phyloP scores from a whole-genome alignment of 2,797 vertebrate species.

The Danio jaintianensis region DNA sequence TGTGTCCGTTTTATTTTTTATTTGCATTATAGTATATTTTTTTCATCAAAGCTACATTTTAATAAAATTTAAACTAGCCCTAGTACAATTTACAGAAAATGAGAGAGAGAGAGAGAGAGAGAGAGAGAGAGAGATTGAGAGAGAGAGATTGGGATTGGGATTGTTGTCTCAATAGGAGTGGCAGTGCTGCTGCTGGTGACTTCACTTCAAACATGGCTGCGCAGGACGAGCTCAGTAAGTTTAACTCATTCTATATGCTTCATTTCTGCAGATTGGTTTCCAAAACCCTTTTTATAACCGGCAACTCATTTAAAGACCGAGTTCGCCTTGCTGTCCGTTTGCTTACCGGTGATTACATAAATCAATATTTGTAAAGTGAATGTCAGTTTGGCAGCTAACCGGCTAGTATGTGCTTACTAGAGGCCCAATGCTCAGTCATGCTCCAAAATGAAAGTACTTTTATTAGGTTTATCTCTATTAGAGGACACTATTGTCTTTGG shows the following conservation, averaged over 20 bases:
- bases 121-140: constrained; percentile 23
- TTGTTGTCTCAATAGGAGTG: constrained; percentile 43
- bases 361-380: constrained; percentile 6
- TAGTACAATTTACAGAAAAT: too few relatives aligned
- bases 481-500: neutral
- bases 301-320: neutral
- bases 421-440: constrained; percentile 85
- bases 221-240: constrained; percentile 98
- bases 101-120: constrained; percentile 39
- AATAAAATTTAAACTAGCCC: too few relatives aligned
- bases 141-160: neutral
- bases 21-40: neutral
- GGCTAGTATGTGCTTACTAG: constrained; percentile 63
- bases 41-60: neutral
- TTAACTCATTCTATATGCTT: constrained; percentile 56
- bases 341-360: neutral
- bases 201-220: constrained; percentile 85
- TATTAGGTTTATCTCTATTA: neutral
- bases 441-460: constrained; percentile 71
- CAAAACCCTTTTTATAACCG: neutral
- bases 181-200: constrained; percentile 57
- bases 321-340: neutral
- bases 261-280: neutral
- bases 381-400: constrained; percentile 57
- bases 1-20: neutral